Percentiles rank a stretch among this genome's conserved stretches.
Conservation (phyloP, 1,140 invertebrate genomes). For the Drosophila ironensis region DNA sequence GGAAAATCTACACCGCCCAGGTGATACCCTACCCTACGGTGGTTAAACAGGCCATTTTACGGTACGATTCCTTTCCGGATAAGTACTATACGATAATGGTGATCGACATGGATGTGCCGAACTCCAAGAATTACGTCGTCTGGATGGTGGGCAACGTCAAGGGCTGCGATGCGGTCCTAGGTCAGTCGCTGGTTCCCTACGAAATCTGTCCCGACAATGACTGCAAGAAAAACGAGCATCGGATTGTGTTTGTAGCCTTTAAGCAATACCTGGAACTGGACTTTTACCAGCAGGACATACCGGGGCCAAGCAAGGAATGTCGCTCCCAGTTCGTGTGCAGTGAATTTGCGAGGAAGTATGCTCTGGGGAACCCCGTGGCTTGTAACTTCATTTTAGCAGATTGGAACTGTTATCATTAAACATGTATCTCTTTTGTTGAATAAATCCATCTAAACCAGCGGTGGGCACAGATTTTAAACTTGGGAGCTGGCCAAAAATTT, state of each 20-base stretch:
- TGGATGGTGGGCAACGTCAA: slow-evolving; percentile 96
- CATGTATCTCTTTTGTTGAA: no score
- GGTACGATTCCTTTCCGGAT: slow-evolving; percentile 84
- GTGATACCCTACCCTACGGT: slow-evolving; percentile 85
- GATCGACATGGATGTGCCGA: slow-evolving; percentile 83
- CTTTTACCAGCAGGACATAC: slow-evolving; percentile 53
- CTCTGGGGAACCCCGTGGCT: slow-evolving; percentile 90
- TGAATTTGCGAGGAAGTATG: slow-evolving; percentile 87
- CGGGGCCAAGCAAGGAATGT: slow-evolving; percentile 86
- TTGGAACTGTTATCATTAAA: slow-evolving; percentile 12
- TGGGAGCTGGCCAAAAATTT: no score
- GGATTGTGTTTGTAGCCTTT: slow-evolving; percentile 94
- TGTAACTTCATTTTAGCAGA: slow-evolving; percentile 85
- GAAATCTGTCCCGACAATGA: slow-evolving; percentile 90
- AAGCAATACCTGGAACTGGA: slow-evolving; percentile 85
- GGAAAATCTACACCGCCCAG: slow-evolving; percentile 84
- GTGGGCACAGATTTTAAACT: no score
- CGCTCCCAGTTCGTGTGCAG: slow-evolving; percentile 89
- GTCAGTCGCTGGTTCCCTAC: slow-evolving; percentile 90
- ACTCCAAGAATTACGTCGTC: slow-evolving; percentile 92
- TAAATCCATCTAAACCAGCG: no score
- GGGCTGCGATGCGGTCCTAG: slow-evolving; percentile 87
- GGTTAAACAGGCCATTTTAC: slow-evolving; percentile 85
- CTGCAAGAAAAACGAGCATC: slow-evolving; percentile 90
- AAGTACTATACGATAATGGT: slow-evolving; percentile 89